phyloP scores from a whole-genome alignment of 2,113 vertebrate genomes.

The Sardina pilchardus region DNA sequence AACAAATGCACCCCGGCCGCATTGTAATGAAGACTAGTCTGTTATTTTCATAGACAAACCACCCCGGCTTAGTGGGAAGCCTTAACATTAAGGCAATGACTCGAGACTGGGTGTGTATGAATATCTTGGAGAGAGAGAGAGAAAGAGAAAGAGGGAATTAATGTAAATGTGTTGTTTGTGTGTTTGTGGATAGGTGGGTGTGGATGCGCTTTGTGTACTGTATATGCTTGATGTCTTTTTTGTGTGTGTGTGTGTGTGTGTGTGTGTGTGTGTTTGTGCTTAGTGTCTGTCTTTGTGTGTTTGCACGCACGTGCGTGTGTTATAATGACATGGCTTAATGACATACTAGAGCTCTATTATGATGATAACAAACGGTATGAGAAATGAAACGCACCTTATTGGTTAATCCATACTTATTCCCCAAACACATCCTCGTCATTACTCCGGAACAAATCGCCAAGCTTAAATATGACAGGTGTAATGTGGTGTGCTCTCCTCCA shows the following conservation, averaged over 20 bases:
- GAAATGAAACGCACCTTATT: not conserved
- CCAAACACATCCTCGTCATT: not conserved
- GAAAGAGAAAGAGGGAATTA: not conserved
- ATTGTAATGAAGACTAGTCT: slow-evolving; percentile 17
- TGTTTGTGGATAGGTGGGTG: not conserved
- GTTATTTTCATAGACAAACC: slow-evolving; percentile 27
- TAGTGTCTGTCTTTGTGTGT: not conserved
- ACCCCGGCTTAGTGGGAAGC: not conserved
- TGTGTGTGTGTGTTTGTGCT: not conserved
- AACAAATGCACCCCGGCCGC: slow-evolving; percentile 10
- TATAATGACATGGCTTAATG: not conserved
- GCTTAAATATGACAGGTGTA: slow-evolving; percentile 15
- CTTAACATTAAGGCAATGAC: slow-evolving; percentile 4
- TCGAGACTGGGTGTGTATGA: not conserved
- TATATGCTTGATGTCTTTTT: not conserved
- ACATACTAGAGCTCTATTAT: not conserved
- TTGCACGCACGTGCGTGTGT: not conserved
- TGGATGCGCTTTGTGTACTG: not conserved
- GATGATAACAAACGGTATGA: not conserved
- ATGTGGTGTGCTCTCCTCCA: not conserved
- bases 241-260: not conserved
- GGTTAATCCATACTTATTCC: slow-evolving; percentile 8
- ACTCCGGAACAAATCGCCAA: not conserved
- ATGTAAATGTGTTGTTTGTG: not conserved
- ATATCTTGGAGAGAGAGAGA: not conserved